Conservation (phyloP, 2,113 vertebrate genomes). For the Lepisosteus oculatus region DNA sequence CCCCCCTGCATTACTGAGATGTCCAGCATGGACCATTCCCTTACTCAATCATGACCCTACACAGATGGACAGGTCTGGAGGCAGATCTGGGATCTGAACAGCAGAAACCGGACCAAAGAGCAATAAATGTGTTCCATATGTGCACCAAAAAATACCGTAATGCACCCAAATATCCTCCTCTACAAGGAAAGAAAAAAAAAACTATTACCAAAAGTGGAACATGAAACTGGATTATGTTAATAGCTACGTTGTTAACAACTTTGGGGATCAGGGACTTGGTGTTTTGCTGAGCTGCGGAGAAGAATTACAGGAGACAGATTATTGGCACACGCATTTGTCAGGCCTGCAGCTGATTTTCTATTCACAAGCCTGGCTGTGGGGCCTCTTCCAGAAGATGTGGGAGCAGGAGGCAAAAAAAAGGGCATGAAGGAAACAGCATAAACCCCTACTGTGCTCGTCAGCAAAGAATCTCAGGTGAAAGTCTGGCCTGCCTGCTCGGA, state of each 20-base stretch:
- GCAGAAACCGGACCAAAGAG: conserved; percentile 1
- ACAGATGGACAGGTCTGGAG: too few species aligned
- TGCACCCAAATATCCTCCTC: conserved; percentile 5
- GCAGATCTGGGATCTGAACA: too few species aligned
- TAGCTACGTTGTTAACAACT: conserved; percentile 67
- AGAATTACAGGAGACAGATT: conserved; percentile 63
- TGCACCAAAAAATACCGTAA: conserved; percentile 9
- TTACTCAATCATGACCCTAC: too few species aligned
- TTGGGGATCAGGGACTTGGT: conserved; percentile 56
- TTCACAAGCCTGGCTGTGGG: not conserved
- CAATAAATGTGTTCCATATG: conserved; percentile 17
- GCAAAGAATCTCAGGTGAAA: too few species aligned
- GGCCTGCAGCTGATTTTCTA: conserved; percentile 23
- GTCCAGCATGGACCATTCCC: too few species aligned
- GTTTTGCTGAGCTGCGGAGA: conserved; percentile 49
- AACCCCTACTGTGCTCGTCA: not conserved
- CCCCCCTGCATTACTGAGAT: too few species aligned
- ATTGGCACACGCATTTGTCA: conserved; percentile 31
- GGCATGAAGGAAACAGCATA: conserved; percentile 24
- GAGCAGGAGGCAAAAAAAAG: conserved; percentile 40
- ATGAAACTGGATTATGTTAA: conserved; percentile 63
- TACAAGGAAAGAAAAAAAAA: conserved; percentile 18
- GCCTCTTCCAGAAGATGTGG: conserved; percentile 23
- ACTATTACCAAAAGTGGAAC: conserved; percentile 46
- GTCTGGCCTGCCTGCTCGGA: not conserved